Evolutionary conservation across 2,888 invertebrate species (phyloP), one percentile per base, ranked within the genome.

Genomic region (Orthonevra nobilis): DNA sequence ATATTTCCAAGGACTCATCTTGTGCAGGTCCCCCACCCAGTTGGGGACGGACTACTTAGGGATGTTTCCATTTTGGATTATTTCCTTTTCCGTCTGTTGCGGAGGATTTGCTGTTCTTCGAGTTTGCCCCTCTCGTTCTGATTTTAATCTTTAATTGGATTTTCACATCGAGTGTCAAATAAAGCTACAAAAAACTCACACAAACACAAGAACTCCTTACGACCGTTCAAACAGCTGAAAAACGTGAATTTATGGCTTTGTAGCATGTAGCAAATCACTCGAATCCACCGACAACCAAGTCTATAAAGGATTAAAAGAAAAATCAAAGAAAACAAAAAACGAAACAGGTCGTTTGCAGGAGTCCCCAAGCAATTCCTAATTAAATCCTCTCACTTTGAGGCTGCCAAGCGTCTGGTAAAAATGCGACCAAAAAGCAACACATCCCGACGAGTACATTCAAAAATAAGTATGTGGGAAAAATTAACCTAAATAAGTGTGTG

Each of bases 71-170:
- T 5, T 50, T 26, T 7, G 9, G 12, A 34, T 34, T 54, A 44
- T 17, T 7, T 26, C 19, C 20, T 4, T 19, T 26, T 17, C 14
- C 10, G 9, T 9, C 10, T 7, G 2, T 38, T 6, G 17, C 23
- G 7, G 7, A 34, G 20, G 28, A 15, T 19, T n/a, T 23, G 7
- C n/a, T n/a, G n/a, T n/a, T n/a, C 4, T 12, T 66, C 12, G 4
- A 42, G 30, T 20, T 26, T 28, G 15, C 40, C 26, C 23, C 23
- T 26, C 10, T 56, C 46, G 61, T 56, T 58, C 70, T n/a, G n/a
- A 58, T 50, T 69, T 69, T 56, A 44, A 63, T 64, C 69, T 58
- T 75, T 64, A 75, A 75, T 75, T 75, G 69, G 75, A 75, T 75
- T 69, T 69, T 54, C 30, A 9, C 17, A 26, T 7, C 32, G n/a